Percentiles rank a stretch among this genome's conserved stretches.
phyloP scores from a whole-genome alignment of 2,797 vertebrate species.

The Limosa lapponica region DNA sequence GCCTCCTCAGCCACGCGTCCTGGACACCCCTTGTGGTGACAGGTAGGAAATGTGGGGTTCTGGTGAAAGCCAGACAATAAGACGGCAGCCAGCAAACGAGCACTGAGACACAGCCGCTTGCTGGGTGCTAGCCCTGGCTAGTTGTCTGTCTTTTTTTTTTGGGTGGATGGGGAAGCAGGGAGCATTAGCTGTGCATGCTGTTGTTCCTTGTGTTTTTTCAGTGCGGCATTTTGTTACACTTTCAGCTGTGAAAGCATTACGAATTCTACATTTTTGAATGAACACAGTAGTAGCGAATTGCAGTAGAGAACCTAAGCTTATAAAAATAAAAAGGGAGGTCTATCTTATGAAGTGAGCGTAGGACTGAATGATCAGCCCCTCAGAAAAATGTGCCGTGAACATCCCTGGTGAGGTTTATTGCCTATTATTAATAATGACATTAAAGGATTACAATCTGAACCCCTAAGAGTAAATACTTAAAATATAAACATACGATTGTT shows the following conservation, averaged over 20 bases:
- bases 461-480: not conserved
- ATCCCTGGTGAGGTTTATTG: not conserved
- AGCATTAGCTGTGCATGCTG: not conserved
- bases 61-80: slow-evolving; percentile 39
- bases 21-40: slow-evolving; percentile 66
- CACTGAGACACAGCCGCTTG: not conserved
- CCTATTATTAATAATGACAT: not conserved
- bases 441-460: not conserved
- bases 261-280: not conserved
- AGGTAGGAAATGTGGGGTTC: slow-evolving; percentile 51
- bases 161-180: no score
- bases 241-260: not conserved
- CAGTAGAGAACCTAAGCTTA: not conserved
- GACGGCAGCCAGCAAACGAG: slow-evolving; percentile 30
- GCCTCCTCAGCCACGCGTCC: not conserved
- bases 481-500: not conserved
- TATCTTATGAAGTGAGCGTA: fast-evolving
- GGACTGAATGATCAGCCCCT: fast-evolving
- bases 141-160: not conserved
- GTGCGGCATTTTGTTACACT: not conserved
- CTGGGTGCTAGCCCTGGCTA: not conserved
- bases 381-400: not conserved
- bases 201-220: not conserved
- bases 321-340: not conserved
- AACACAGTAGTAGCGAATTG: not conserved